A percentile compares a stretch with the other conserved stretches of the same genome.
Evolutionary conservation across 2,888 invertebrate genomes (phyloP).

Genomic region (Ichneumon xanthorius): DNA sequence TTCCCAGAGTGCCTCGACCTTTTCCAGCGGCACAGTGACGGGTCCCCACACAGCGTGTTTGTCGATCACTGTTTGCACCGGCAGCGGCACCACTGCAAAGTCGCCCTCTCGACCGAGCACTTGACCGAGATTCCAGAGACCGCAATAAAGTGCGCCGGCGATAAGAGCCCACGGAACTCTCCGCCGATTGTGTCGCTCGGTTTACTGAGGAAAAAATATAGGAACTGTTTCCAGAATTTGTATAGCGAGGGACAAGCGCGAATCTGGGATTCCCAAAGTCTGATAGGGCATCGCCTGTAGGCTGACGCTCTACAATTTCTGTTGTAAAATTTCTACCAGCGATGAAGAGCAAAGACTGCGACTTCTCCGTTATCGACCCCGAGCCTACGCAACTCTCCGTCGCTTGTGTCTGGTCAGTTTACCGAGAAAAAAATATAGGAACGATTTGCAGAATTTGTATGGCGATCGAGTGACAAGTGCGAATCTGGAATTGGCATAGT

Average conservation of each 20-base stretch:
- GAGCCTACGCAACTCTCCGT: constrained; percentile 1
- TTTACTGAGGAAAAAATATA: constrained; percentile 6
- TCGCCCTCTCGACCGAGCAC: constrained; percentile 63
- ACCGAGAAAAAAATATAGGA: neutral
- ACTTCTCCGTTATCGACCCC: neutral
- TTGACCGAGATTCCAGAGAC: constrained; percentile 67
- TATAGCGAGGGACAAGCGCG: too few relatives aligned
- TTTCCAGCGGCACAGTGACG: constrained; percentile 43
- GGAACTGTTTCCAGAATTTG: neutral
- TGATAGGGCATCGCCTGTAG: too few relatives aligned
- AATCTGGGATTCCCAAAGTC: too few relatives aligned
- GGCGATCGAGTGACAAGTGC: too few relatives aligned
- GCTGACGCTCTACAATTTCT: too few relatives aligned
- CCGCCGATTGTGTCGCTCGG: constrained; percentile 1
- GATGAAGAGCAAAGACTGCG: neutral
- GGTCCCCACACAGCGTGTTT: constrained; percentile 1
- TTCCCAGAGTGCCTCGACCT: constrained; percentile 48
- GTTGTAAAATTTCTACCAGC: neutral
- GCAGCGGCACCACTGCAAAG: constrained; percentile 47
- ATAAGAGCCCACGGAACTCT: constrained; percentile 50
- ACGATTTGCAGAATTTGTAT: neutral
- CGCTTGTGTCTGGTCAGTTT: constrained; percentile 7
- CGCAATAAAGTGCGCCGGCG: constrained; percentile 55
- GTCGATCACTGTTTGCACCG: constrained; percentile 34
- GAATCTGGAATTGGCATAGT: too few relatives aligned